phyloP scores from a whole-genome alignment of 35 echinoderm and acorn worm species.

The Acanthaster planci region DNA sequence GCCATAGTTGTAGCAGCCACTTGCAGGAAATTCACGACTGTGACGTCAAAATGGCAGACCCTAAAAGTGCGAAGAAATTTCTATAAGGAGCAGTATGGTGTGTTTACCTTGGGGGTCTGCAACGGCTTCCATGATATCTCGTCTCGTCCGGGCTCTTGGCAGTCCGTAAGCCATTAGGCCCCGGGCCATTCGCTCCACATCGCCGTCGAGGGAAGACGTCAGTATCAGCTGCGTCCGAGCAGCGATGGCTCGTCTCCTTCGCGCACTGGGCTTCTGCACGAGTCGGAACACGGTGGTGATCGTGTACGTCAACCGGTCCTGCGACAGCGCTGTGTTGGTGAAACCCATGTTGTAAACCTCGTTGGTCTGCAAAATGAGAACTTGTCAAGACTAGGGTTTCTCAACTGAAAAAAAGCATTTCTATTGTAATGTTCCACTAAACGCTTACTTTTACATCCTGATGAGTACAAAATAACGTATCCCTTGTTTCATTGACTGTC shows the following conservation, averaged over 20 bases:
- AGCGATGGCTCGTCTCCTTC: background rate
- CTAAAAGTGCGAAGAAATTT: background rate
- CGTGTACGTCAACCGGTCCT: conserved; percentile 64
- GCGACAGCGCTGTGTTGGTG: conserved; percentile 71
- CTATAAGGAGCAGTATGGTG: background rate
- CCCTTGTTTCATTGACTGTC: background rate
- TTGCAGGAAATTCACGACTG: too few species aligned
- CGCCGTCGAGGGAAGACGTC: background rate
- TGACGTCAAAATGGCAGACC: background rate
- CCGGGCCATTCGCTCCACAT: background rate
- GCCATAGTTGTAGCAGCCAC: too few species aligned
- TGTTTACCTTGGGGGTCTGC: conserved; percentile 22
- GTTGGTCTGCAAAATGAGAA: background rate
- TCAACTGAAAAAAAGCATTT: background rate
- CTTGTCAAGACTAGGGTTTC: background rate
- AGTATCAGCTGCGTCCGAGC: background rate
- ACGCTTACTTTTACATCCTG: background rate
- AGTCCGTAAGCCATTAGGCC: background rate
- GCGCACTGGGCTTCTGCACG: background rate
- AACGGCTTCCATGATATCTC: conserved; percentile 20
- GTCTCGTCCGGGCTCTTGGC: background rate
- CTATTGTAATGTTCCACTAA: background rate
- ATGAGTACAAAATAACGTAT: background rate
- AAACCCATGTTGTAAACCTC: conserved; percentile 64
- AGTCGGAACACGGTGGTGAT: conserved; percentile 73